phyloP scores from a whole-genome alignment of 2,888 invertebrate species.

The Cremastinae sp. region DNA sequence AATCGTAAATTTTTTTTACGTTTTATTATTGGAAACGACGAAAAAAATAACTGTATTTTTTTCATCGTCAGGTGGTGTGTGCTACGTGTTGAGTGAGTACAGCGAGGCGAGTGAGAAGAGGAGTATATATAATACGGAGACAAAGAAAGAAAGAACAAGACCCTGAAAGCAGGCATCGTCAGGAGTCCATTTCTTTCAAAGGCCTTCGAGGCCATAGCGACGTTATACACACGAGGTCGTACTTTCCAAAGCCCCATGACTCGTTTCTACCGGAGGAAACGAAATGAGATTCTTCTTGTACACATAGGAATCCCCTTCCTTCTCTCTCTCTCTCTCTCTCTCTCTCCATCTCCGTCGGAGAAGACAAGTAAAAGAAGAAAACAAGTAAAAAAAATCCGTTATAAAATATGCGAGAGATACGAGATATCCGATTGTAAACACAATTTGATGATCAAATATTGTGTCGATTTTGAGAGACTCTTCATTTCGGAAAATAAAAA shows the following conservation, averaged over 20 bases:
- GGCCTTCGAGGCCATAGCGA: constrained; percentile 46
- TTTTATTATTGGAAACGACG: too few species aligned
- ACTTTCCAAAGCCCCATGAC: constrained; percentile 53
- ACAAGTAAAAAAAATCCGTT: constrained; percentile 34
- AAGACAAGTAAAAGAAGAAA: too few species aligned
- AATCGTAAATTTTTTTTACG: too few species aligned
- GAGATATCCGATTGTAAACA: neutral
- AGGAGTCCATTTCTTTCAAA: constrained; percentile 50
- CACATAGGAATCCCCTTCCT: neutral
- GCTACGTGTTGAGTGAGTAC: too few species aligned
- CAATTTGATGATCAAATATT: neutral
- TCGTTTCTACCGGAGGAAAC: constrained; percentile 17
- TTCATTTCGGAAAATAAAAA: constrained; percentile 1
- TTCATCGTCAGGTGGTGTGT: too few species aligned
- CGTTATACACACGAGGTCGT: constrained; percentile 49
- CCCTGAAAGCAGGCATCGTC: constrained; percentile 8
- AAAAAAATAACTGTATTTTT: too few species aligned
- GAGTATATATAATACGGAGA: too few species aligned
- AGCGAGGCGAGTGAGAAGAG: too few species aligned
- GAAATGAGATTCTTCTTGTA: constrained; percentile 10
- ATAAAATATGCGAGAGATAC: constrained; percentile 18
- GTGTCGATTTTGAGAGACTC: neutral
- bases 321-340: too few species aligned
- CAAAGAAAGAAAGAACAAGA: neutral
- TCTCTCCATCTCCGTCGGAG: too few species aligned